Percentiles rank a stretch among this genome's conserved stretches.
Evolutionary conservation across 2,888 invertebrate species (phyloP).

Genomic region (Acrobasis suavella): DNA sequence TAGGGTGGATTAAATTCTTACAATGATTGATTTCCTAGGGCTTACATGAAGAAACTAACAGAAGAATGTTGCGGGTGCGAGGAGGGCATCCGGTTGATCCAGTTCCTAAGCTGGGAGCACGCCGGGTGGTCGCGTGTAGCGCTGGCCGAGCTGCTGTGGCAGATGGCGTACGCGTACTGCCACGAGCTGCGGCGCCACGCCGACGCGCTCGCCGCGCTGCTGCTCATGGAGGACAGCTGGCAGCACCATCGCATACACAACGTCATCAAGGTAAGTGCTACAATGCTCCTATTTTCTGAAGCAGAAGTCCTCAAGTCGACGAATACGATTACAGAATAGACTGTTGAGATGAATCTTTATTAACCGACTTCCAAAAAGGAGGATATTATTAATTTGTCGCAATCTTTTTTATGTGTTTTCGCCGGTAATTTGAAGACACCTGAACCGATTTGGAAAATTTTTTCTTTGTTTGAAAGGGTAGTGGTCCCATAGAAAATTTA

Average conservation of each 20-base stretch:
- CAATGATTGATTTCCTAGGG: slow-evolving; percentile 43
- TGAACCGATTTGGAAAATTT: too few relatives aligned
- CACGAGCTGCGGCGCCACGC: slow-evolving; percentile 96
- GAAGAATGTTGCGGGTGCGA: slow-evolving; percentile 97
- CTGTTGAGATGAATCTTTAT: too few relatives aligned
- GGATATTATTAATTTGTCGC: too few relatives aligned
- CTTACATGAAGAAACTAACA: slow-evolving; percentile 95
- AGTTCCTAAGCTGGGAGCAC: slow-evolving; percentile 98
- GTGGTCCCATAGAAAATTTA: too few relatives aligned
- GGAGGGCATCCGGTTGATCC: slow-evolving; percentile 93
- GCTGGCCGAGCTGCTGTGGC: slow-evolving; percentile 95
- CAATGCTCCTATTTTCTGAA: too few relatives aligned
- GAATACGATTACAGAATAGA: too few relatives aligned
- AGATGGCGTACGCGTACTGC: slow-evolving; percentile 94
- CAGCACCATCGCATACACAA: slow-evolving; percentile 96
- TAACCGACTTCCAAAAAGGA: too few relatives aligned
- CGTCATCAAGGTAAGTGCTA: slow-evolving; percentile 87
- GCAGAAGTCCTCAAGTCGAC: too few relatives aligned
- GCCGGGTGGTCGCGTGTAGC: slow-evolving; percentile 95
- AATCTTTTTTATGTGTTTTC: too few relatives aligned
- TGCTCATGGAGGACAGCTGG: slow-evolving; percentile 97
- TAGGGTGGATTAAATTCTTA: background rate
- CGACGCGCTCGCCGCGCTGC: slow-evolving; percentile 92
- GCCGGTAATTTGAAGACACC: too few relatives aligned
- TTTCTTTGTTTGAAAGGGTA: too few relatives aligned